Evolutionary conservation across 2,888 invertebrate species (phyloP).

Genomic region (Hylaea fasciaria): DNA sequence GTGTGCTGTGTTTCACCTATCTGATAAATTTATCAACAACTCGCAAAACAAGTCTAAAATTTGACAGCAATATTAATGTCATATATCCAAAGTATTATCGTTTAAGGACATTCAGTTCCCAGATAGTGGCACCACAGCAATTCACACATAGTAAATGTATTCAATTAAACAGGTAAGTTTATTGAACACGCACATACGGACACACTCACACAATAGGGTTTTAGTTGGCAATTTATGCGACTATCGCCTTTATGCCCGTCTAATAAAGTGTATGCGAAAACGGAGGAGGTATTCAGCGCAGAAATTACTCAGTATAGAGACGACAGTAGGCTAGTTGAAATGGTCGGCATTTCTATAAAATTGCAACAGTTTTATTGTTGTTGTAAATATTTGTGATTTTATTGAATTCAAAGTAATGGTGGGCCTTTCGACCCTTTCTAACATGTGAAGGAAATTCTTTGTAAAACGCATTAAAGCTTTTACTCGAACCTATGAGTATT

Average conservation of each 20-base stretch:
- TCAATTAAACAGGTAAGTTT: slow-evolving; percentile 62
- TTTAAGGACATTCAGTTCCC: slow-evolving; percentile 44
- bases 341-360: slow-evolving; percentile 43
- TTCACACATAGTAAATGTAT: slow-evolving; percentile 64
- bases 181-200: slow-evolving; percentile 39
- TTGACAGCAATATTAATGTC: slow-evolving; percentile 44
- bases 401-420: slow-evolving; percentile 46
- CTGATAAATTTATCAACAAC: not conserved
- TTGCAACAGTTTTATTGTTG: slow-evolving; percentile 55
- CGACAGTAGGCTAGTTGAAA: slow-evolving; percentile 40
- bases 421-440: slow-evolving; percentile 27
- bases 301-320: slow-evolving; percentile 42
- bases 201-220: slow-evolving; percentile 41
- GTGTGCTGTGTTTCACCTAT: not conserved
- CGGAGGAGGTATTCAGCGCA: slow-evolving; percentile 30
- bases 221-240: slow-evolving; percentile 34
- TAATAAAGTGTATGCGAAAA: slow-evolving; percentile 36
- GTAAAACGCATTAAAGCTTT: slow-evolving; percentile 1
- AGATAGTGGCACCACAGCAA: slow-evolving; percentile 52
- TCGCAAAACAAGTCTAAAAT: slow-evolving; percentile 4
- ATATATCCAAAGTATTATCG: slow-evolving; percentile 42
- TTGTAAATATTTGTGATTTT: slow-evolving; percentile 49
- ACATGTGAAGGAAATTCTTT: slow-evolving; percentile 27
- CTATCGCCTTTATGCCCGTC: slow-evolving; percentile 37
- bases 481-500: not conserved